phyloP scores from a whole-genome alignment of 1,140 invertebrate genomes.

The Harlomillsia oculata region DNA sequence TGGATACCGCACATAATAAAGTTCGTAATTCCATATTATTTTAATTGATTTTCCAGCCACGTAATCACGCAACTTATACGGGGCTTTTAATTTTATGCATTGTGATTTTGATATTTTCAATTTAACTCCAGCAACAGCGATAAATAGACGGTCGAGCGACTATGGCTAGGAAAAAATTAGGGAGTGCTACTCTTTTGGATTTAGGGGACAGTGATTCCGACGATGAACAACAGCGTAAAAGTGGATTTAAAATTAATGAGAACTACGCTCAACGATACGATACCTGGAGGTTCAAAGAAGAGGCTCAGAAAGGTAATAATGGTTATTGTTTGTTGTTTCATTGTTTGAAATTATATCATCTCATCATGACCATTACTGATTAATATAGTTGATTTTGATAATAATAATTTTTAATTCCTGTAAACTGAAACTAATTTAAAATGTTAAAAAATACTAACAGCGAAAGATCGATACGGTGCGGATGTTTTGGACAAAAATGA shows the following conservation, averaged over 20 bases:
- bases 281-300: conserved; percentile 47
- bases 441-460: conserved; percentile 40
- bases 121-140: too few species aligned
- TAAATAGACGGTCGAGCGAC: too few species aligned
- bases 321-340: background rate
- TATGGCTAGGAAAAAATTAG: too few species aligned
- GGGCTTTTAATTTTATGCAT: too few species aligned
- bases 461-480: conserved; percentile 62
- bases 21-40: too few species aligned
- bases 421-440: background rate
- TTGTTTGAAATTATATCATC: background rate
- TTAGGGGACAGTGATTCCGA: conserved; percentile 3
- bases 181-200: too few species aligned
- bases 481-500: conserved; percentile 38
- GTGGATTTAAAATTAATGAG: conserved; percentile 43
- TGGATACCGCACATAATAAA: too few species aligned
- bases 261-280: conserved; percentile 47
- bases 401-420: background rate
- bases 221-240: conserved; percentile 7
- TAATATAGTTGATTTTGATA: too few species aligned
- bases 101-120: too few species aligned
- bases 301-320: conserved; percentile 45
- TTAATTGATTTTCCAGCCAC: too few species aligned
- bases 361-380: too few species aligned
- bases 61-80: too few species aligned